Base-by-base conservation (phyloP, 2,113 vertebrate genomes). In the Meleagris gallopavo region DNA sequence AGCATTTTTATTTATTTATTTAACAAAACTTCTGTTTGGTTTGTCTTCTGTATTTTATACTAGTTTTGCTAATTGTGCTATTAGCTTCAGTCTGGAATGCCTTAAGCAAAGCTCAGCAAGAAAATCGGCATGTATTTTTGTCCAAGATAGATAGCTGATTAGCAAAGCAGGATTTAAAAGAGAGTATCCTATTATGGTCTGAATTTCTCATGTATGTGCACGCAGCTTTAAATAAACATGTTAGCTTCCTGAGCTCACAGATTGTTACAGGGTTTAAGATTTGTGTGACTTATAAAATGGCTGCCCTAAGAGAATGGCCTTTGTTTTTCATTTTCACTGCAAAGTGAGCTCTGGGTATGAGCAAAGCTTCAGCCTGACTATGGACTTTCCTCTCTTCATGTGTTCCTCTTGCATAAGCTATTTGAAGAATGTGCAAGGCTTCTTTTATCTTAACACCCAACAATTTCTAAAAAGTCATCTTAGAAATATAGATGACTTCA, bases 61-160 rank as follows among this genome's bases (percentile, higher is more conserved):
- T 69, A 15, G 48, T 79, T 90, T 64, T 69, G 55, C 30, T 58
- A 20, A 9, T 11, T 20, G 32, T n/a, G 55, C 18, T n/a, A 20
- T 88, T 82, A 94, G 11, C 48, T 86, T 77, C 45, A 83, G 41
- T 58, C 89, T 88, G 82, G 67, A 94, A 87, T 89, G 45, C 70
- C 78, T 86, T 74, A 66, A 83, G 34, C 15, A 61, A 92, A 92
- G 66, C 78, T 92, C 54, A 91, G 14, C 32, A 29, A 72, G 73
- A 60, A 83, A 88, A 86, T 66, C 72, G 73, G 24, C 30, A 48
- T 20, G 48, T 76, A 6, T 40, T 88, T 94, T 83, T 43, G 30
- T 76, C 38, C 72, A 64, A 69, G 46, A 82, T 8, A 83, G 72
- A 77, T 70, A 89, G 66, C 13, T 36, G 66, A 46, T 83, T 55